phyloP scores from a whole-genome alignment of 2,888 invertebrate genomes.

The Thecophora atra region DNA sequence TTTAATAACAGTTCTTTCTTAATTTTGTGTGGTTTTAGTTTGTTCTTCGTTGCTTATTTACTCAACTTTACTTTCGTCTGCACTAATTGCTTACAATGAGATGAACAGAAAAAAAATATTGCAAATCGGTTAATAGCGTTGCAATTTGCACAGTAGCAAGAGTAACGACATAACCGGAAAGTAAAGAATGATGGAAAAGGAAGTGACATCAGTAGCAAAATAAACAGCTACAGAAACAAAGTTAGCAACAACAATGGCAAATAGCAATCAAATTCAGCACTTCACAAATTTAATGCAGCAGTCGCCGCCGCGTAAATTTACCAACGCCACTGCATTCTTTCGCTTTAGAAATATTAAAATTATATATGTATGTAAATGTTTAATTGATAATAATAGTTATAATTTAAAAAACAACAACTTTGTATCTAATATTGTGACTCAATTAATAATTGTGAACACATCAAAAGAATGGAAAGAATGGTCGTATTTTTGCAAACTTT shows the following conservation, averaged over 20 bases:
- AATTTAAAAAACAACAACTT: too few relatives aligned
- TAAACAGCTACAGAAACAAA: background rate
- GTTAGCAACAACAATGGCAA: background rate
- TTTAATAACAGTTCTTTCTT: too few relatives aligned
- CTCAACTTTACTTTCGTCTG: background rate
- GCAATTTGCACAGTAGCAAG: background rate
- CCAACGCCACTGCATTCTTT: background rate
- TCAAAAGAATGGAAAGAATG: too few relatives aligned
- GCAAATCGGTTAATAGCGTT: constrained; percentile 1
- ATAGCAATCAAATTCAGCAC: constrained; percentile 8
- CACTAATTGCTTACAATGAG: background rate
- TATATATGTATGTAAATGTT: too few relatives aligned
- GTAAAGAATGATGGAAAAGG: background rate
- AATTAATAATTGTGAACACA: too few relatives aligned
- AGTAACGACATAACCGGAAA: background rate
- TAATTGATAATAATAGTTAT: too few relatives aligned
- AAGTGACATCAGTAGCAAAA: too few relatives aligned
- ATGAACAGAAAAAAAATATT: constrained; percentile 13
- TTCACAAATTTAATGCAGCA: background rate
- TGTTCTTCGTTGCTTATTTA: background rate
- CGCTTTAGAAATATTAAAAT: too few relatives aligned
- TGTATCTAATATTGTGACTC: too few relatives aligned
- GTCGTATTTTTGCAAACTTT: too few relatives aligned
- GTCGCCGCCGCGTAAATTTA: background rate
- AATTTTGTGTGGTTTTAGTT: background rate